Evolutionary conservation across 2,888 invertebrate species (phyloP).

Genomic region (Amblyteles armatorius): DNA sequence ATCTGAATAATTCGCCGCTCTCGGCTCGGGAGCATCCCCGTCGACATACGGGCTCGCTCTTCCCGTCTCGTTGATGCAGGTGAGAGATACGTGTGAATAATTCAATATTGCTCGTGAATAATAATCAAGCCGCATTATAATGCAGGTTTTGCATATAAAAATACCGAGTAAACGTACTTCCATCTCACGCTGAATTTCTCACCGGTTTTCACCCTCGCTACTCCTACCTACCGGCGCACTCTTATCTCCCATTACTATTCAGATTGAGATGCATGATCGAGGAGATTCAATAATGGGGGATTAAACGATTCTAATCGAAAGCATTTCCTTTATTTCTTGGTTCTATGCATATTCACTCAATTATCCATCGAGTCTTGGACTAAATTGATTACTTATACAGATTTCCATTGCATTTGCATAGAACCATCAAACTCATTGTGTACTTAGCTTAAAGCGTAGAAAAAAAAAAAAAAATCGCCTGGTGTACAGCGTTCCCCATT

Average conservation of each 20-base stretch:
- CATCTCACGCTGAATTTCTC: neutral
- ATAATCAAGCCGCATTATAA: conserved; percentile 59
- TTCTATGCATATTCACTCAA: conserved; percentile 10
- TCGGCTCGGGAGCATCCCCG: conserved; percentile 15
- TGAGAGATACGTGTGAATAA: conserved; percentile 63
- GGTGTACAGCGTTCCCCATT: too few species aligned
- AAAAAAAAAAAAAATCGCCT: neutral
- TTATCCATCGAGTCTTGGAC: neutral
- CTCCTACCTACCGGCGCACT: neutral
- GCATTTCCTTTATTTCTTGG: neutral
- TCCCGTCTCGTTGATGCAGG: conserved; percentile 45
- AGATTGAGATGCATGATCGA: neutral
- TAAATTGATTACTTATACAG: neutral
- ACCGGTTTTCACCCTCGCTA: neutral
- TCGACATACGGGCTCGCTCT: conserved; percentile 26
- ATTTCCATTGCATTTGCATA: neutral
- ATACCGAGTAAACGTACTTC: conserved; percentile 32
- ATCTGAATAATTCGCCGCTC: conserved; percentile 58
- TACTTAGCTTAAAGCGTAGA: neutral
- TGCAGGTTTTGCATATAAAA: conserved; percentile 56
- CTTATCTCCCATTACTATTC: neutral
- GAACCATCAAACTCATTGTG: neutral
- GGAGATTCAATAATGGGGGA: neutral
- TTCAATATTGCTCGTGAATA: conserved; percentile 65
- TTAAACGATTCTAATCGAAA: conserved; percentile 5